Conservation (phyloP, 2,113 vertebrate species). For the Ictalurus punctatus region DNA sequence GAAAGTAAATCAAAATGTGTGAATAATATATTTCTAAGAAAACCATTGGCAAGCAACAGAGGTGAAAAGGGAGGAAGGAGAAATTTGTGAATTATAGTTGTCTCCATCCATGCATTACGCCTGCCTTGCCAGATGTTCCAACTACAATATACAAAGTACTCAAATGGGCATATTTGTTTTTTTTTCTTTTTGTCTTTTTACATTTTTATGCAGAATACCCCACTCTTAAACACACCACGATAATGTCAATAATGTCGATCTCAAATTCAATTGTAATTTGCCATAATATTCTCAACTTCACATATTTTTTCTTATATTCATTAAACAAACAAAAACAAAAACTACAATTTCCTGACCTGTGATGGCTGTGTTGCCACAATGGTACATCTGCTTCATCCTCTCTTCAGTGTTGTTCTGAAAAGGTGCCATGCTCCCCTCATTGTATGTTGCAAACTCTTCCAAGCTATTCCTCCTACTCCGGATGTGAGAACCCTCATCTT, state of each 20-base stretch:
- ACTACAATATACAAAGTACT: conserved; percentile 69
- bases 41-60: conserved; percentile 73
- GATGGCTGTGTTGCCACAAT: conserved; percentile 74
- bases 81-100: conserved; percentile 80
- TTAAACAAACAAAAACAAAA: neutral
- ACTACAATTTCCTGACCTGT: conserved; percentile 74
- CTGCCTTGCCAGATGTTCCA: conserved; percentile 75
- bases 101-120: conserved; percentile 77
- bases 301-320: neutral
- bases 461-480: conserved; percentile 84
- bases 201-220: neutral
- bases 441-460: conserved; percentile 86
- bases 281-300: neutral
- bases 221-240: neutral
- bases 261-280: neutral
- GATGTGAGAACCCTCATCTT: conserved; percentile 76
- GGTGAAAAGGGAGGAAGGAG: conserved; percentile 67
- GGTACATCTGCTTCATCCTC: conserved; percentile 72
- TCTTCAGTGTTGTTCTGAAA: conserved; percentile 85
- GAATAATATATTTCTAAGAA: conserved; percentile 94
- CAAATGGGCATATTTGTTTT: conserved; percentile 61
- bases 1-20: conserved; percentile 98
- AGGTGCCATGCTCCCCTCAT: conserved; percentile 86
- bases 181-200: neutral
- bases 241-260: too few species aligned